Conservation (phyloP, 2,888 invertebrate genomes). For the Germaria angustata region DNA sequence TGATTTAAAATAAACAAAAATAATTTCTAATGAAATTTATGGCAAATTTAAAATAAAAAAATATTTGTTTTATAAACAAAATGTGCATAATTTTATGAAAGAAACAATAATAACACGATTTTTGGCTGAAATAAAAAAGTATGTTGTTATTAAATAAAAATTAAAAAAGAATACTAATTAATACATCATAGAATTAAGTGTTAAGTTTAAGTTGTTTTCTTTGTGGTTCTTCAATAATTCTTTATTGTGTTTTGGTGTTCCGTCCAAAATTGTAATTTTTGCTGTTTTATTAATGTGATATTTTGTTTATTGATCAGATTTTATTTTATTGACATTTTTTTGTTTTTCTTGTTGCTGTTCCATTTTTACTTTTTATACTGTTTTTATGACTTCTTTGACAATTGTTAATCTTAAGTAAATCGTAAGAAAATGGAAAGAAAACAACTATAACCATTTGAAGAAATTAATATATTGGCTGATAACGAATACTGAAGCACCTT, state of each 20-base stretch:
- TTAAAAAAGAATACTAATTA: background rate
- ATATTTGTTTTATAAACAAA: background rate
- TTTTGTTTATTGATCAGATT: background rate
- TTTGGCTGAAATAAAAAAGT: background rate
- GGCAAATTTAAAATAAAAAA: background rate
- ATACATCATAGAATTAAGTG: background rate
- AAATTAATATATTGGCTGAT: background rate
- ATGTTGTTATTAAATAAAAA: background rate
- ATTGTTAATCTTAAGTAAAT: background rate
- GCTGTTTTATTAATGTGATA: constrained; percentile 1
- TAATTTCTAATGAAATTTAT: background rate
- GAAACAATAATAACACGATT: background rate
- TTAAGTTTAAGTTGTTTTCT: background rate
- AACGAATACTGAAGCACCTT: background rate
- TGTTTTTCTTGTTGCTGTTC: background rate
- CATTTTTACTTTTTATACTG: background rate
- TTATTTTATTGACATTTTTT: constrained; percentile 12
- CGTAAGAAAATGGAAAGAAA: background rate
- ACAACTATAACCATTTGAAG: background rate
- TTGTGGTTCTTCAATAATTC: background rate
- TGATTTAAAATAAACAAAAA: constrained; percentile 56
- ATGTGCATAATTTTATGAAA: constrained; percentile 25
- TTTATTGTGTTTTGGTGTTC: background rate
- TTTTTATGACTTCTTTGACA: constrained; percentile 5
- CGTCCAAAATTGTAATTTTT: background rate